Evolutionary conservation across 1,140 invertebrate genomes (phyloP).

Genomic region (Yoshiicerus persimilis): DNA sequence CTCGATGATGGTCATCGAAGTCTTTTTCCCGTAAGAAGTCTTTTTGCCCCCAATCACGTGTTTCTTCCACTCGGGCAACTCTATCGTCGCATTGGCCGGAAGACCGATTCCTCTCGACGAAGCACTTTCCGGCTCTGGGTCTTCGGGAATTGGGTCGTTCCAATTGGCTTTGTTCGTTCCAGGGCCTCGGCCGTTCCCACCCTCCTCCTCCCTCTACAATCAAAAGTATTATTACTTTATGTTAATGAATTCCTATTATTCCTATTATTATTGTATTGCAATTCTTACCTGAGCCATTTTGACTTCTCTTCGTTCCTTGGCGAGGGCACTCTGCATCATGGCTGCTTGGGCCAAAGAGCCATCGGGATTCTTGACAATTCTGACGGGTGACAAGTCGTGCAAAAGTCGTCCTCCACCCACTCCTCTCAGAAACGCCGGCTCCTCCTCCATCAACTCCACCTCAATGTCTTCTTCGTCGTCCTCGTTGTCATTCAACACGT

Average conservation of each 20-base stretch:
- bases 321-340: conserved; percentile 98
- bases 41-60: conserved; percentile 97
- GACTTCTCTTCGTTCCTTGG: conserved; percentile 92
- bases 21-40: conserved; percentile 97
- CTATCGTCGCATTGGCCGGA: conserved; percentile 65
- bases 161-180: conserved; percentile 82
- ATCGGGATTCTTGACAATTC: conserved; percentile 99
- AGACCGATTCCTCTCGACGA: conserved; percentile 72
- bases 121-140: conserved; percentile 52
- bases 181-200: conserved; percentile 42
- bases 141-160: conserved; percentile 92
- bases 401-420: conserved; percentile 78
- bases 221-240: neutral
- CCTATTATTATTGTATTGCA: no score
- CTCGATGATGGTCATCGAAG: conserved; percentile 91
- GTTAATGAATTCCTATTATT: no score
- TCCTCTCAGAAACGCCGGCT: conserved; percentile 90
- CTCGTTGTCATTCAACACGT: conserved; percentile 80
- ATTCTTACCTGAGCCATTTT: conserved; percentile 74
- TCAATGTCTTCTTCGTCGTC: conserved; percentile 97
- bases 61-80: conserved; percentile 99
- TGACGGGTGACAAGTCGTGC: conserved; percentile 88
- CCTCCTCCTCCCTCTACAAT: conserved; percentile 69
- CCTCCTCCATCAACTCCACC: conserved; percentile 98
- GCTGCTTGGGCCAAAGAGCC: conserved; percentile 96